phyloP scores from a whole-genome alignment of 2,888 invertebrate species.

The Polydrusus cervinus region DNA sequence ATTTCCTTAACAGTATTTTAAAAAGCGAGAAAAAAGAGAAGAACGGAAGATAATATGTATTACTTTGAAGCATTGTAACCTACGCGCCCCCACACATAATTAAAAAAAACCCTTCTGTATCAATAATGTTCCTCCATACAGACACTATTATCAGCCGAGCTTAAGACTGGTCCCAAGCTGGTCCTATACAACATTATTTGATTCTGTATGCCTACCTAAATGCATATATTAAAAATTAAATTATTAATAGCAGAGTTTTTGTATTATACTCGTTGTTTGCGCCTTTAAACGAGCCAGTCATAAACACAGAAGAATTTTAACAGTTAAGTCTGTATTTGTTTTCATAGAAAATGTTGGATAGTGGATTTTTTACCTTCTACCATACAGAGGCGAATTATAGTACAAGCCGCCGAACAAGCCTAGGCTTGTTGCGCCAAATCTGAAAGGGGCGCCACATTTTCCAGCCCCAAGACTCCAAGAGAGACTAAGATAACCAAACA shows the following conservation, averaged over 20 bases:
- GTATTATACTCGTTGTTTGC: neutral
- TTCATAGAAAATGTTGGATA: too few species aligned
- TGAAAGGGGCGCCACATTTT: too few species aligned
- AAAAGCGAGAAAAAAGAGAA: neutral
- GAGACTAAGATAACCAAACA: too few species aligned
- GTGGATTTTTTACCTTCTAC: too few species aligned
- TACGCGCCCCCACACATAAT: neutral
- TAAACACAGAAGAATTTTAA: too few species aligned
- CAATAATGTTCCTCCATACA: neutral
- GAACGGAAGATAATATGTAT: neutral
- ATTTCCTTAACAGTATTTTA: too few species aligned
- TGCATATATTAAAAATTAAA: neutral
- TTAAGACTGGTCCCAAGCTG: neutral
- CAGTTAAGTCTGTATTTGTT: too few species aligned
- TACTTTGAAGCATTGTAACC: neutral
- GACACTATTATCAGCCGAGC: neutral
- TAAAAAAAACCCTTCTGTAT: slow-evolving; percentile 20
- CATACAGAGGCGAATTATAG: too few species aligned
- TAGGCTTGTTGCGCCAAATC: too few species aligned
- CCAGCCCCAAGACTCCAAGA: too few species aligned
- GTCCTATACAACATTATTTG: neutral
- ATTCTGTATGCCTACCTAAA: slow-evolving; percentile 3
- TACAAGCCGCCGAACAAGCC: too few species aligned
- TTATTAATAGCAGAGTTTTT: slow-evolving; percentile 9
- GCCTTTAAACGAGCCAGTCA: too few species aligned